Conservation (phyloP, 2,888 invertebrate species). For the Sepioteuthis lessoniana region DNA sequence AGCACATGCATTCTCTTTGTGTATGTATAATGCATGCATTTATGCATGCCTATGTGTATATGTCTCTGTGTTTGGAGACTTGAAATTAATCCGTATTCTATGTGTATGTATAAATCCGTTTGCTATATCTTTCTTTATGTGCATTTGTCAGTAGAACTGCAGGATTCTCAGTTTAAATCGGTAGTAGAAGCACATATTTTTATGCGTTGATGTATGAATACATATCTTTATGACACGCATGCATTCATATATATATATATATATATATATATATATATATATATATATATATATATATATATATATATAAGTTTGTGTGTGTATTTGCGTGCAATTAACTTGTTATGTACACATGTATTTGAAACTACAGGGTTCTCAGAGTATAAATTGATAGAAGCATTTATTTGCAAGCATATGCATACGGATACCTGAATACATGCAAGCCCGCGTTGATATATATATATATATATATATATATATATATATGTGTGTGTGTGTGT, state of each 20-base stretch:
- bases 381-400: neutral
- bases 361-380: neutral
- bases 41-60: neutral
- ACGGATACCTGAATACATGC: no score
- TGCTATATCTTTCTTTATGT: neutral
- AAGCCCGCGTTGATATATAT: no score
- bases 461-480: no score
- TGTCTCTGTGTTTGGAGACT: neutral
- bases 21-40: neutral
- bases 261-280: neutral
- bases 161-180: no score
- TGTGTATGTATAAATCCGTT: neutral
- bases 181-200: neutral
- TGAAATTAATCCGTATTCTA: neutral
- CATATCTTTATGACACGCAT: neutral
- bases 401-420: neutral
- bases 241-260: neutral
- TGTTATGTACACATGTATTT: neutral
- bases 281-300: slow-evolving; percentile 33
- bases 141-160: neutral
- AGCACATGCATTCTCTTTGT: neutral
- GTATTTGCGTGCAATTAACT: neutral
- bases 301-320: neutral
- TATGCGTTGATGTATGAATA: neutral
- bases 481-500: no score